A percentile compares a stretch with the other conserved stretches of the same genome.
Conservation (phyloP, 2,888 invertebrate species). For the Zhuqinia jingwanae region DNA sequence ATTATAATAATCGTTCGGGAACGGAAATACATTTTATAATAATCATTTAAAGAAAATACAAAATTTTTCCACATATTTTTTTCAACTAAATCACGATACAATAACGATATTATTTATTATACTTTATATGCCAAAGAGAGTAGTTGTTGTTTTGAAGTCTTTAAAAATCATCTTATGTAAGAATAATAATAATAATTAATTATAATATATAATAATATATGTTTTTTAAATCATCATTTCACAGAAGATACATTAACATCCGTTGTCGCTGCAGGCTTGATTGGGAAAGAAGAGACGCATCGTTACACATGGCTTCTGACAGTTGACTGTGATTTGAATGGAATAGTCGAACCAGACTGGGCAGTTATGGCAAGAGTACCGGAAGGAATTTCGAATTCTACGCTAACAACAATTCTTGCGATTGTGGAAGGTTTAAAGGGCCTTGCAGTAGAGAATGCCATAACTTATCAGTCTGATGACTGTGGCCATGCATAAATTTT, state of each 20-base stretch:
- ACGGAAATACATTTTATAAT: slow-evolving; percentile 72
- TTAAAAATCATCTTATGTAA: slow-evolving; percentile 65
- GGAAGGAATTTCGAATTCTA: slow-evolving; percentile 61
- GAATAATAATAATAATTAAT: no score
- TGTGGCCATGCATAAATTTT: no score
- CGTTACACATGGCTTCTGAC: slow-evolving; percentile 61
- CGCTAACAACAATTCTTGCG: slow-evolving; percentile 54
- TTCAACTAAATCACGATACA: slow-evolving; percentile 69
- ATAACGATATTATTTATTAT: slow-evolving; percentile 64
- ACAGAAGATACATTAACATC: slow-evolving; percentile 64
- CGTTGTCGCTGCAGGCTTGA: slow-evolving; percentile 60
- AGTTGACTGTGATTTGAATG: slow-evolving; percentile 65
- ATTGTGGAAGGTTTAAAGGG: slow-evolving; percentile 64
- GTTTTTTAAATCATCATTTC: no score
- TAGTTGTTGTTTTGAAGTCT: slow-evolving; percentile 72
- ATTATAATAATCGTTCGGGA: slow-evolving; percentile 68
- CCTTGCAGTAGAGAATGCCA: slow-evolving; percentile 52
- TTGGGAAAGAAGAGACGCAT: slow-evolving; percentile 59
- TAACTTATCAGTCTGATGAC: slow-evolving; percentile 62
- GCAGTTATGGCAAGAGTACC: slow-evolving; percentile 59
- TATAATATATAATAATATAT: no score
- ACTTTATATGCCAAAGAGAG: slow-evolving; percentile 65
- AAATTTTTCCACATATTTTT: slow-evolving; percentile 69
- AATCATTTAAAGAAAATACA: slow-evolving; percentile 72
- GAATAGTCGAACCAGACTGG: slow-evolving; percentile 64